These are phyloP conservation scores for Gisinianus flammeolus DNA, from an alignment of 2,888 invertebrate genomes.

Conservation along the genomic window DNA sequence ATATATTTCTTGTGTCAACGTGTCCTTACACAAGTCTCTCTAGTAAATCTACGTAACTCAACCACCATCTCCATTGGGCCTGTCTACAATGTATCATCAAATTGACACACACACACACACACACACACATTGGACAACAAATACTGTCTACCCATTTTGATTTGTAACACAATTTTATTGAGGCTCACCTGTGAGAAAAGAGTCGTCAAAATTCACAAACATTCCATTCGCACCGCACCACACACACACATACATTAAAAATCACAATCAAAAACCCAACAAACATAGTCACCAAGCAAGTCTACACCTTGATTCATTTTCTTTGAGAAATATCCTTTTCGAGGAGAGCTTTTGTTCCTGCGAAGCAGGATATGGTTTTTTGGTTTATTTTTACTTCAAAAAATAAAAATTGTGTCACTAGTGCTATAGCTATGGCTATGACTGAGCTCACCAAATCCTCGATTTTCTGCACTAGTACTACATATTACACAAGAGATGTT, in stretches of 20 bases:
- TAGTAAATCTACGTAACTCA: not conserved
- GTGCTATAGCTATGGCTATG: too few species aligned
- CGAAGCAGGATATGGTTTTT: not conserved
- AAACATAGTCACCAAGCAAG: not conserved
- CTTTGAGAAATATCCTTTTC: not conserved
- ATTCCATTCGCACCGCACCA: not conserved
- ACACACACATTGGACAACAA: not conserved
- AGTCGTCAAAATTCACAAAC: slow-evolving; percentile 3
- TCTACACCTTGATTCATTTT: not conserved
- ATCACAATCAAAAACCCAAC: not conserved
- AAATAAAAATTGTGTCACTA: not conserved
- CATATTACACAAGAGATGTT: too few species aligned
- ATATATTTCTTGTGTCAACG: not conserved
- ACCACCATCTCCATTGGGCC: not conserved
- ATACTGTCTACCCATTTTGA: not conserved
- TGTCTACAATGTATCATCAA: not conserved
- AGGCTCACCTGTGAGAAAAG: not conserved
- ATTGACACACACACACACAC: not conserved
- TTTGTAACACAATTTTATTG: not conserved
- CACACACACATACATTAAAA: too few species aligned
- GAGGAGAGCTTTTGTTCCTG: not conserved
- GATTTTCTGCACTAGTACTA: too few species aligned
- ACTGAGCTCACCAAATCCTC: too few species aligned
- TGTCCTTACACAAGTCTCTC: not conserved
- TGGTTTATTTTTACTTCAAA: not conserved